Percentiles rank a stretch among this genome's conserved stretches.
These are phyloP conservation scores for Phallusia fumigata DNA, from an alignment of 23 tunicate species.

Conservation along the genomic window DNA sequence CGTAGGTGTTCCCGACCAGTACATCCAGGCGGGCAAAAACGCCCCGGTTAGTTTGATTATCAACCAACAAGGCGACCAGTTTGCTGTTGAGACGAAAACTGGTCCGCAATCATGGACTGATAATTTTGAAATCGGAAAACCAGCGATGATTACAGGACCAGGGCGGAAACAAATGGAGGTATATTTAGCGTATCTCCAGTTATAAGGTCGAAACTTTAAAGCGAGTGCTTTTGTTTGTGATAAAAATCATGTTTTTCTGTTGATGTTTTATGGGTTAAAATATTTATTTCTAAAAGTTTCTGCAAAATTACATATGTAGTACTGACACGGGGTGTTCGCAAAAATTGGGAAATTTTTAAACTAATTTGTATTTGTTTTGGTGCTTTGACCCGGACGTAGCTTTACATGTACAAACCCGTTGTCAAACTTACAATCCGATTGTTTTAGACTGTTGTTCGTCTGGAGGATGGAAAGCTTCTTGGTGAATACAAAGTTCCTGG, in stretches of 20 bases:
- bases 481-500: constrained; percentile 39
- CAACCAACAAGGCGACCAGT: constrained; percentile 34
- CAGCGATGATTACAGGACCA: constrained; percentile 53
- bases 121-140: constrained; percentile 57
- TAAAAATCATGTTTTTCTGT: no score
- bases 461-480: constrained; percentile 33
- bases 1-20: constrained; percentile 60
- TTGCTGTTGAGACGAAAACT: constrained; percentile 41
- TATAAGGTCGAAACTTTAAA: no score
- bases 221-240: no score
- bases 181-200: no score
- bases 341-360: no score
- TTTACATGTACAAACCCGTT: no score
- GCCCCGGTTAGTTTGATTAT: constrained; percentile 44
- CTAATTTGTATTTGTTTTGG: no score
- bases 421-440: not conserved
- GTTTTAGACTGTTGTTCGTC: constrained; percentile 36
- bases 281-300: no score
- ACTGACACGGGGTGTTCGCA: no score
- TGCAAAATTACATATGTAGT: no score
- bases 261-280: no score
- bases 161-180: constrained; percentile 49
- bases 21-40: constrained; percentile 50
- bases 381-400: no score
- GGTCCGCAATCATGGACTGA: constrained; percentile 70